These are phyloP conservation scores for Ischnus inquisitorius DNA, from an alignment of 2,888 invertebrate species.

Conservation along the genomic window DNA sequence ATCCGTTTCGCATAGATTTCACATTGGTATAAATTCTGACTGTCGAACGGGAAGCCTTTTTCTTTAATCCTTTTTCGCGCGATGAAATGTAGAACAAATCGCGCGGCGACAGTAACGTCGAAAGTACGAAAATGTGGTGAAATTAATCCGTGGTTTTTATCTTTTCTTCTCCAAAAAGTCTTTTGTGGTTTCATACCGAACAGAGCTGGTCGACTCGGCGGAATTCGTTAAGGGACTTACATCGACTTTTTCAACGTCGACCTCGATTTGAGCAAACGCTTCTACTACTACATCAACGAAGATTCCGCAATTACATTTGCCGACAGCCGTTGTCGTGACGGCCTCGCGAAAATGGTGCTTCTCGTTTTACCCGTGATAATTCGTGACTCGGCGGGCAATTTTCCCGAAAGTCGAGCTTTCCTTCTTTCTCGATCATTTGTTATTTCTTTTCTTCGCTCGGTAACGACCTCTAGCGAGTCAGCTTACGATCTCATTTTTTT, in stretches of 20 bases:
- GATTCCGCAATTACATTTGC: slow-evolving; percentile 23
- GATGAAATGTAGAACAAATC: not conserved
- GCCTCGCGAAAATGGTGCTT: slow-evolving; percentile 2
- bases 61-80: slow-evolving; percentile 7
- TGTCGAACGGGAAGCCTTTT: not conserved
- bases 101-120: not conserved
- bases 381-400: not conserved
- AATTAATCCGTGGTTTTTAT: not conserved
- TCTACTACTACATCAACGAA: not conserved
- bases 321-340: not conserved
- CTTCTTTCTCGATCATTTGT: not conserved
- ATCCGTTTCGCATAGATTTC: slow-evolving; percentile 14
- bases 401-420: slow-evolving; percentile 12
- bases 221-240: slow-evolving; percentile 7
- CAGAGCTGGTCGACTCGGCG: not conserved
- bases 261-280: not conserved
- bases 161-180: not conserved
- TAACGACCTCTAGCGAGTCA: not conserved
- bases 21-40: slow-evolving; percentile 15
- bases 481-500: slow-evolving; percentile 1
- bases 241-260: slow-evolving; percentile 2
- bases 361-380: not conserved
- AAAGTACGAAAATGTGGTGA: slow-evolving; percentile 6
- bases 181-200: not conserved
- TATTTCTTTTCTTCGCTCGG: not conserved